Evolutionary conservation across 1,140 invertebrate species (phyloP), one percentile per base, ranked within the genome.

Genomic region (Nephila pilipes): DNA sequence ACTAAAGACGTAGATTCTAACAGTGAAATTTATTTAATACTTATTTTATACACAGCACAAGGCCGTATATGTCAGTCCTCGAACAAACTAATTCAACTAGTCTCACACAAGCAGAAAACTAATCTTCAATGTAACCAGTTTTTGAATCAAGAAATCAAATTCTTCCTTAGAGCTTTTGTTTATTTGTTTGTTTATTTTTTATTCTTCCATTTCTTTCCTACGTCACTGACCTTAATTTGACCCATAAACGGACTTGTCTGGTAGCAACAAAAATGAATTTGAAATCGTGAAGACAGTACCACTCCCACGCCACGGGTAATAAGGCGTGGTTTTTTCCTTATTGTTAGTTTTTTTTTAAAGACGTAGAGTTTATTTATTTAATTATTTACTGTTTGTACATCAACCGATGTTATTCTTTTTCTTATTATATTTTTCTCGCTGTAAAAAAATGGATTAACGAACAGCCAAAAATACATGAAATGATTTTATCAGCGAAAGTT

Each of bases 271-370:
- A 81, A 83, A 90, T 81, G 89, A 90, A 90, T 90, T 90, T 46
- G 55, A 29, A 89, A 29, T 89, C 57, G 46, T 79, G 46, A 81
- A 83, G 80, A 89, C 87, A 46, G 69, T 60, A 75, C 80, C 58
- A 81, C 90, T 92, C 90, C 90, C 81, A 92, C 90, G 90, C 90
- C 90, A 92, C 58, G 58, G 90, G 90, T 92, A 75, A 92, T 85
- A 85, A 92, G 90, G 90, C 81, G 90, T 92, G 90, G 81, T 75
- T 80, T 46, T 63, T 80, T 57, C 14, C 36, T 46, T 29, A 29
- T 75, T 69, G 16, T 29, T 87, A 55, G 46, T 46, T 46, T 46
- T 58, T n/a, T 85, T 87, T 87, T n/a, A 36, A 55, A 87, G 18
- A 63, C 29, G 20, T 87, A 32, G n/a, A 14, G 14, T 85, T 85